These are phyloP conservation scores for Aspidiotus destructor DNA, from an alignment of 2,888 invertebrate species.

Conservation along the genomic window DNA sequence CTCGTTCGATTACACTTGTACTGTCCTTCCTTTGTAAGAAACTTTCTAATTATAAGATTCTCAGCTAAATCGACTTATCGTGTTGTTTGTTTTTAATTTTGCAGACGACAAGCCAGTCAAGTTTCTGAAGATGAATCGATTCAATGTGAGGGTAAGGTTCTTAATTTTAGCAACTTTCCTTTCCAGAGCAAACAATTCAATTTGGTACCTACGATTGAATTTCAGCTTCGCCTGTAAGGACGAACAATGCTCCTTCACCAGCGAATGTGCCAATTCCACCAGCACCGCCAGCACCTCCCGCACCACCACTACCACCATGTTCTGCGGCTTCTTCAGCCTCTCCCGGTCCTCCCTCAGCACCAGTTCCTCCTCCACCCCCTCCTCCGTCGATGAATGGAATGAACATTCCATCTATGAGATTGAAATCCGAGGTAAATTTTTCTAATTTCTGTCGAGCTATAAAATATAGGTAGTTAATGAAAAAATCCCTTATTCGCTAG, in stretches of 20 bases:
- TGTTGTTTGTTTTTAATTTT: not conserved
- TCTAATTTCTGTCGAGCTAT: not conserved
- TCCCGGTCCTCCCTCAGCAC: slow-evolving; percentile 19
- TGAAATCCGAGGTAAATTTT: slow-evolving; percentile 46
- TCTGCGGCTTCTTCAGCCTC: slow-evolving; percentile 14
- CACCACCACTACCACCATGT: not conserved
- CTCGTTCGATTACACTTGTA: too few species aligned
- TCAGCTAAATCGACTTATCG: too few species aligned
- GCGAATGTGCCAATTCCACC: not conserved
- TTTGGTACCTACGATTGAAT: not conserved
- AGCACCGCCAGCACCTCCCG: not conserved
- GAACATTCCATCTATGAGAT: slow-evolving; percentile 46
- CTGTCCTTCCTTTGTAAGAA: too few species aligned
- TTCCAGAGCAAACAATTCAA: too few species aligned
- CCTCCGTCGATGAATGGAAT: slow-evolving; percentile 48
- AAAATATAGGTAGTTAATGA: not conserved
- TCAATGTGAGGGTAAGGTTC: too few species aligned
- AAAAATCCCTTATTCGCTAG: slow-evolving; percentile 35
- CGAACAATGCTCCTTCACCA: not conserved
- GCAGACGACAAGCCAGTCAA: slow-evolving; percentile 26
- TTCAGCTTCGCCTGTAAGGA: not conserved
- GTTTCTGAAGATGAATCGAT: not conserved
- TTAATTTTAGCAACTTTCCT: too few species aligned
- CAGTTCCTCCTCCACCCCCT: slow-evolving; percentile 48
- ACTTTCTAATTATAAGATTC: too few species aligned